Evolutionary conservation across 2,888 invertebrate species (phyloP).

Genomic region (Philereme transversata): DNA sequence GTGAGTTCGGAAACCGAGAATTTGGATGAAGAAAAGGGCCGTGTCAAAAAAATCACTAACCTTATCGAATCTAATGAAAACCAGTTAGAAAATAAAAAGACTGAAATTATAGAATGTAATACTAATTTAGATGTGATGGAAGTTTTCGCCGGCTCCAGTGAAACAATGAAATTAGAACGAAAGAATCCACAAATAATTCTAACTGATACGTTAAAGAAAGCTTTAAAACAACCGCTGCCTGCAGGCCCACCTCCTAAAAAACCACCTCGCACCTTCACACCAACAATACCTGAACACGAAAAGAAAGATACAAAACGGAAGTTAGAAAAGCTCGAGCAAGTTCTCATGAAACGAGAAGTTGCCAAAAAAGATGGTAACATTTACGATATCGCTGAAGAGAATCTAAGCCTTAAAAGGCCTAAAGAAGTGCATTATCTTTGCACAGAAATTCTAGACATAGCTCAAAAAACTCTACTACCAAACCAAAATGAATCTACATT

Average conservation of each 20-base stretch:
- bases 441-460: constrained; percentile 76
- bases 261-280: constrained; percentile 86
- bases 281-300: constrained; percentile 52
- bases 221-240: constrained; percentile 87
- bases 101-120: constrained; percentile 42
- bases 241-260: constrained; percentile 89
- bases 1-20: constrained; percentile 81
- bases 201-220: constrained; percentile 86
- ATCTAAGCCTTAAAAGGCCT: constrained; percentile 55
- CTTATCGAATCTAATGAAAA: constrained; percentile 46
- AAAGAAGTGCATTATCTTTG: constrained; percentile 80
- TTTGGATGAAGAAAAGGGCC: constrained; percentile 69
- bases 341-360: constrained; percentile 75
- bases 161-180: constrained; percentile 71
- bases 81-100: constrained; percentile 29
- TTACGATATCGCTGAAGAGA: constrained; percentile 43
- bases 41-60: constrained; percentile 57
- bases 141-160: constrained; percentile 66
- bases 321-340: constrained; percentile 86
- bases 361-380: constrained; percentile 56
- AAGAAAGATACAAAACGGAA: constrained; percentile 85
- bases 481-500: constrained; percentile 57
- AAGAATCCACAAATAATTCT: constrained; percentile 74
- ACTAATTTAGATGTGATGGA: constrained; percentile 66
- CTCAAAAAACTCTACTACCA: constrained; percentile 58